These are phyloP conservation scores for Gadus chalcogrammus DNA, from an alignment of 2,113 vertebrate genomes.

Conservation along the genomic window DNA sequence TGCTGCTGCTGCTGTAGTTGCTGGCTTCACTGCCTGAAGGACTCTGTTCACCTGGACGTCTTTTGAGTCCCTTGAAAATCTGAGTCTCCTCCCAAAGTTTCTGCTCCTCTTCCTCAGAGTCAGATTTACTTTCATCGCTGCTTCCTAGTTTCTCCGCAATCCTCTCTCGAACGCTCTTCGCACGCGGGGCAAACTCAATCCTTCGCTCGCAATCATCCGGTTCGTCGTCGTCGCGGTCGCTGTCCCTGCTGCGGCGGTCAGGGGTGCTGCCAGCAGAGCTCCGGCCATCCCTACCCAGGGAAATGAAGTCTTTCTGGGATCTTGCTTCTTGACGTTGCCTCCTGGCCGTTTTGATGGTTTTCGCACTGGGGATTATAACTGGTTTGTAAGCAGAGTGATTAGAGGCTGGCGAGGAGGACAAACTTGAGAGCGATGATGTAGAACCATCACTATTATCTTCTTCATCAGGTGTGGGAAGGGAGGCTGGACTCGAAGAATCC, in stretches of 20 bases:
- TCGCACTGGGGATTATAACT: constrained; percentile 74
- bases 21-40: constrained; percentile 63
- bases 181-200: constrained; percentile 78
- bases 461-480: constrained; percentile 16
- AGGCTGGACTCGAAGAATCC: constrained; percentile 32
- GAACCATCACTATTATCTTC: constrained; percentile 5
- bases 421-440: constrained; percentile 34
- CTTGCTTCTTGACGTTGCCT: constrained; percentile 70
- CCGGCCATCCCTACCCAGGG: constrained; percentile 62
- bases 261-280: constrained; percentile 43
- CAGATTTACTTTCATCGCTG: constrained; percentile 62
- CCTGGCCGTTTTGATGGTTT: constrained; percentile 71
- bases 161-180: constrained; percentile 78
- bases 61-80: constrained; percentile 84
- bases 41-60: constrained; percentile 71
- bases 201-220: constrained; percentile 75
- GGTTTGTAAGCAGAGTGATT: constrained; percentile 32
- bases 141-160: constrained; percentile 81
- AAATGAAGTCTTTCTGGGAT: constrained; percentile 76
- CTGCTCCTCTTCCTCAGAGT: constrained; percentile 76
- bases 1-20: constrained; percentile 53
- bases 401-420: constrained; percentile 37
- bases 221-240: constrained; percentile 69
- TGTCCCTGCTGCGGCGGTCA: constrained; percentile 46
- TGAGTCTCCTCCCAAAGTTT: constrained; percentile 89